A percentile compares a stretch with the other conserved stretches of the same genome.
Evolutionary conservation across 2,888 invertebrate species (phyloP).

Genomic region (Drosophila monieri): DNA sequence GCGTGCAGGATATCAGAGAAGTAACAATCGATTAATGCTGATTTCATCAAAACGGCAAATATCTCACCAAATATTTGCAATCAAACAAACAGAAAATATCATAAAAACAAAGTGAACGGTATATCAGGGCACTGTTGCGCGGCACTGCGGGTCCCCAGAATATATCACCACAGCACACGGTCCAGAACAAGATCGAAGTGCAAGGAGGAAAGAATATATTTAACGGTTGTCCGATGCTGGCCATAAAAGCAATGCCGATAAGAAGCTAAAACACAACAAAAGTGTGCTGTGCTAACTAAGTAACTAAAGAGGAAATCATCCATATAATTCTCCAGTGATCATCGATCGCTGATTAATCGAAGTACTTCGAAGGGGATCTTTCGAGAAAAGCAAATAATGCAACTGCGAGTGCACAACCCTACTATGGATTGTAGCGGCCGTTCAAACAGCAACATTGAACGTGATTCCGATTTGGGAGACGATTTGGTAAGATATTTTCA

Average conservation of each 20-base stretch:
- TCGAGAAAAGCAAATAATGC: slow-evolving; percentile 51
- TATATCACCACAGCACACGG: neutral
- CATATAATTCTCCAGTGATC: slow-evolving; percentile 6
- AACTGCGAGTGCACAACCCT: slow-evolving; percentile 69
- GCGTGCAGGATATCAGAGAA: slow-evolving; percentile 32
- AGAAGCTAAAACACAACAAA: slow-evolving; percentile 38
- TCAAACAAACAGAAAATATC: slow-evolving; percentile 47
- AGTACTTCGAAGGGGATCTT: slow-evolving; percentile 5
- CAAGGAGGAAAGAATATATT: slow-evolving; percentile 8
- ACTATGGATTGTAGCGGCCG: slow-evolving; percentile 76
- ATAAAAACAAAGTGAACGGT: slow-evolving; percentile 52
- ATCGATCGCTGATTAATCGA: slow-evolving; percentile 11
- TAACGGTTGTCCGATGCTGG: slow-evolving; percentile 32
- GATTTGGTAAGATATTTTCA: slow-evolving; percentile 65
- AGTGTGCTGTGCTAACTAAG: slow-evolving; percentile 26
- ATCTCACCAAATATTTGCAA: slow-evolving; percentile 35
- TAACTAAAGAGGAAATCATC: slow-evolving; percentile 6
- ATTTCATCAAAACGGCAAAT: slow-evolving; percentile 30
- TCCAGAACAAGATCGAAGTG: slow-evolving; percentile 6
- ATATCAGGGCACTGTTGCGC: slow-evolving; percentile 35
- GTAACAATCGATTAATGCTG: slow-evolving; percentile 36
- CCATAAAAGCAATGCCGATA: slow-evolving; percentile 15
- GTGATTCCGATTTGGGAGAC: slow-evolving; percentile 75
- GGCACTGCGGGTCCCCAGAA: neutral
- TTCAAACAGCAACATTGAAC: slow-evolving; percentile 75